Conservation (phyloP, 1,140 invertebrate genomes). For the Bombus difficillimus region DNA sequence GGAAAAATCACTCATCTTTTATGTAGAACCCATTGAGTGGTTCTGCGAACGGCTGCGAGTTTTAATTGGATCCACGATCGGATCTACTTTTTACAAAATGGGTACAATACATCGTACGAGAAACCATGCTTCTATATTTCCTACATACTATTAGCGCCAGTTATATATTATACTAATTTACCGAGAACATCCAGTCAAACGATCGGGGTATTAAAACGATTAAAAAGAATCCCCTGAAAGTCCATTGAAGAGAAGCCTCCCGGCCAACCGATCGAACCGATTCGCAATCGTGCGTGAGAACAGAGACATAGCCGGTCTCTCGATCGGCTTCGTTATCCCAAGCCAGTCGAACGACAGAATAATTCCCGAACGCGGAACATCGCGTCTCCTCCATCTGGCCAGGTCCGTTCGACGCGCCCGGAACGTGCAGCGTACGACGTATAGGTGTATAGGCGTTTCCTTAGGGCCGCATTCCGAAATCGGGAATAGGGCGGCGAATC, state of each 20-base stretch:
- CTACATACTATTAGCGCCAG: neutral
- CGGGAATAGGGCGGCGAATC: constrained; percentile 68
- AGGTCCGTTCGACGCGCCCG: no score
- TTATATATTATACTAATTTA: neutral
- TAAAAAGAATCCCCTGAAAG: neutral
- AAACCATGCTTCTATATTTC: no score
- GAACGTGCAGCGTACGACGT: neutral
- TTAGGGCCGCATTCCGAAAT: constrained; percentile 75
- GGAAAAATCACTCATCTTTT: neutral
- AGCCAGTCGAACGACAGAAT: constrained; percentile 4
- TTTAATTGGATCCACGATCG: neutral
- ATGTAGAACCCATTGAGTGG: neutral
- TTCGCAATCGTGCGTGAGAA: constrained; percentile 27
- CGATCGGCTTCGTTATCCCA: constrained; percentile 43
- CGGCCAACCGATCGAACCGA: neutral
- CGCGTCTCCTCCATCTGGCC: constrained; percentile 17
- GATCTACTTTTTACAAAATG: neutral
- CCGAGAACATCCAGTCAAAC: neutral
- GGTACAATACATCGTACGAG: neutral
- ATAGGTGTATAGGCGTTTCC: neutral
- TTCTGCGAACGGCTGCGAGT: neutral
- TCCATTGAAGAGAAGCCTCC: neutral
- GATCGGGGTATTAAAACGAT: neutral
- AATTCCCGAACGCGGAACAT: constrained; percentile 35
- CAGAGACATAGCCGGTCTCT: constrained; percentile 25